phyloP scores from a whole-genome alignment of 2,113 vertebrate genomes.

The Tonatia bakeri region DNA sequence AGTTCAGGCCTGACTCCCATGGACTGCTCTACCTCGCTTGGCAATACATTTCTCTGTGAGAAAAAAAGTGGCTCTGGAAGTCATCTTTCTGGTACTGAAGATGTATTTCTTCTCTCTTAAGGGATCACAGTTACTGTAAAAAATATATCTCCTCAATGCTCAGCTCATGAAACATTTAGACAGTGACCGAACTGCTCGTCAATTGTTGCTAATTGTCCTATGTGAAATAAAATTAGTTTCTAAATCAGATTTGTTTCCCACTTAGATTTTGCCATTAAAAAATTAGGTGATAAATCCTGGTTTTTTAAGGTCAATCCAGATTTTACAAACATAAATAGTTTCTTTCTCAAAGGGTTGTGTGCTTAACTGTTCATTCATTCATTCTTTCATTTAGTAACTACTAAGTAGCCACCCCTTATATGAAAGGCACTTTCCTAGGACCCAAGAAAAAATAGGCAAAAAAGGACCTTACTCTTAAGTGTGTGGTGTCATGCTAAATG shows the following conservation, averaged over 20 bases:
- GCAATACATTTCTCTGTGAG: neutral
- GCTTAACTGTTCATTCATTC: neutral
- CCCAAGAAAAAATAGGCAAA: neutral
- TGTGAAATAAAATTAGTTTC: neutral
- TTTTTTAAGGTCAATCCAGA: neutral
- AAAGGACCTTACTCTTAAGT: neutral
- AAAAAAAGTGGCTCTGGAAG: neutral
- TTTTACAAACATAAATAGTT: neutral
- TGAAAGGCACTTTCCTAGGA: neutral
- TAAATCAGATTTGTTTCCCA: neutral
- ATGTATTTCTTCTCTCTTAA: neutral
- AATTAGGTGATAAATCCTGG: neutral
- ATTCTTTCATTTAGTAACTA: neutral
- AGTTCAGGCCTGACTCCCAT: fast-evolving
- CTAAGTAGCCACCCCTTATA: neutral
- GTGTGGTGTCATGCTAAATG: neutral
- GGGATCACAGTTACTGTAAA: neutral
- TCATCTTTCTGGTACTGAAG: neutral
- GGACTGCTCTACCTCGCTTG: neutral
- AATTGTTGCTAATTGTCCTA: neutral
- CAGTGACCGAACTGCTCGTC: neutral
- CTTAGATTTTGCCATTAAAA: neutral
- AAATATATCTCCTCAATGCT: neutral
- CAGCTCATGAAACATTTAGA: neutral
- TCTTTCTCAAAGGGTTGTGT: neutral